These are phyloP conservation scores for Limnephilus marmoratus DNA, from an alignment of 2,888 invertebrate species.

Conservation along the genomic window DNA sequence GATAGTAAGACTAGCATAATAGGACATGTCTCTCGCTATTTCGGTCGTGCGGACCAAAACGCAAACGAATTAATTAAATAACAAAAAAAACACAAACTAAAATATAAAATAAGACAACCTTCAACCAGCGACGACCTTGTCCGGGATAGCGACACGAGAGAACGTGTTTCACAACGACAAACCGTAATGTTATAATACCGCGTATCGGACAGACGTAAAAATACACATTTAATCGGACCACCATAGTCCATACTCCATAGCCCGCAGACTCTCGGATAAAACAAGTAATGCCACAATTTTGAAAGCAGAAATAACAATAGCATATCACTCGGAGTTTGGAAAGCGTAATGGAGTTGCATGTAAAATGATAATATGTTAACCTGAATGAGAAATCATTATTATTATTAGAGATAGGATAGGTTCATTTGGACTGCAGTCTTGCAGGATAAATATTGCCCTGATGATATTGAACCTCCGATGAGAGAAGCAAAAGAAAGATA, in stretches of 20 bases:
- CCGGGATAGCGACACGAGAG: slow-evolving; percentile 40
- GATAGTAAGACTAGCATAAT: neutral
- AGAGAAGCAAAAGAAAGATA: neutral
- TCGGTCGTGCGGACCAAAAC: slow-evolving; percentile 16
- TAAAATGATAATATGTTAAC: neutral
- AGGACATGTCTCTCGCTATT: neutral
- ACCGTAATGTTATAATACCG: slow-evolving; percentile 13
- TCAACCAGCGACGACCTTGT: slow-evolving; percentile 36
- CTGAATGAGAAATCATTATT: too few species aligned
- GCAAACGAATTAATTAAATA: slow-evolving; percentile 28
- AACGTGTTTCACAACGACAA: slow-evolving; percentile 21
- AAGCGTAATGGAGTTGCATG: neutral
- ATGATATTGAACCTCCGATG: neutral
- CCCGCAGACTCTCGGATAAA: neutral
- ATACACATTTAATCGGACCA: neutral
- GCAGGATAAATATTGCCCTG: neutral
- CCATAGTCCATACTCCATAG: neutral
- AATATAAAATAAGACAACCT: slow-evolving; percentile 8
- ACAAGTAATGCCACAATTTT: neutral
- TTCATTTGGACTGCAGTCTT: neutral
- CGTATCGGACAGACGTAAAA: neutral
- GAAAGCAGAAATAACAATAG: neutral
- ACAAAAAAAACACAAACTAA: neutral
- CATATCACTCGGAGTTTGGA: neutral
- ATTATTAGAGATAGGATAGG: neutral